These are phyloP conservation scores for Solenopsis invicta DNA, from an alignment of 1,140 invertebrate species.

Conservation along the genomic window DNA sequence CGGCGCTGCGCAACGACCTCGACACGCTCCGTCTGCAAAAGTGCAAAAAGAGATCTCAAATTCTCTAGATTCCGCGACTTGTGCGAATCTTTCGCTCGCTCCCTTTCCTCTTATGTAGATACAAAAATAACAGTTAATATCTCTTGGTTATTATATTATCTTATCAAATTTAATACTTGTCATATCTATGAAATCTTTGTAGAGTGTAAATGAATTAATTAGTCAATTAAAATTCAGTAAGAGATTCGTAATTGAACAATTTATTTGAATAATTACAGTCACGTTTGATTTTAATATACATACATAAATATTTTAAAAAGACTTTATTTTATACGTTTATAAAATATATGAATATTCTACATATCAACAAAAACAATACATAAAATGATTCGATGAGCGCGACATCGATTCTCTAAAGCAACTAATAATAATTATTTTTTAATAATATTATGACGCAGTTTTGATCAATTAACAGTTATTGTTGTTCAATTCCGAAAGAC, in stretches of 20 bases:
- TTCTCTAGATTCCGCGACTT: conserved; percentile 14
- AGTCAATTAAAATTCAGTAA: not conserved
- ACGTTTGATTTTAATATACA: not conserved
- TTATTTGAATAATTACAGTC: not conserved
- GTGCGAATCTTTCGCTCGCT: not conserved
- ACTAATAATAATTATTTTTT: conserved; percentile 23
- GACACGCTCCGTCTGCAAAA: conserved; percentile 50
- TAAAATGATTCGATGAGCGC: not conserved
- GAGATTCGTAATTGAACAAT: not conserved
- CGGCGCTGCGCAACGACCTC: conserved; percentile 38
- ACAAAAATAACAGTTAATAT: conserved; percentile 15
- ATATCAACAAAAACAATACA: not conserved
- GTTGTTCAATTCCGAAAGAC: not conserved
- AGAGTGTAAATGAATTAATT: not conserved
- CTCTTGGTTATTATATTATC: not conserved
- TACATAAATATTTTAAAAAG: not conserved
- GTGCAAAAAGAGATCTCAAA: conserved; percentile 51
- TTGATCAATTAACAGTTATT: conserved; percentile 6
- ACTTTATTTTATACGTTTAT: not conserved
- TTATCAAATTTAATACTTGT: not conserved
- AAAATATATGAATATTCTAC: not conserved
- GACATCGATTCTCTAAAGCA: not conserved
- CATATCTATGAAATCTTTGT: not conserved
- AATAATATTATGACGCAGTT: not conserved
- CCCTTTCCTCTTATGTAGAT: too few species aligned